Evolutionary conservation across 2,113 vertebrate genomes (phyloP).

Genomic region (Rhipidura dahli): DNA sequence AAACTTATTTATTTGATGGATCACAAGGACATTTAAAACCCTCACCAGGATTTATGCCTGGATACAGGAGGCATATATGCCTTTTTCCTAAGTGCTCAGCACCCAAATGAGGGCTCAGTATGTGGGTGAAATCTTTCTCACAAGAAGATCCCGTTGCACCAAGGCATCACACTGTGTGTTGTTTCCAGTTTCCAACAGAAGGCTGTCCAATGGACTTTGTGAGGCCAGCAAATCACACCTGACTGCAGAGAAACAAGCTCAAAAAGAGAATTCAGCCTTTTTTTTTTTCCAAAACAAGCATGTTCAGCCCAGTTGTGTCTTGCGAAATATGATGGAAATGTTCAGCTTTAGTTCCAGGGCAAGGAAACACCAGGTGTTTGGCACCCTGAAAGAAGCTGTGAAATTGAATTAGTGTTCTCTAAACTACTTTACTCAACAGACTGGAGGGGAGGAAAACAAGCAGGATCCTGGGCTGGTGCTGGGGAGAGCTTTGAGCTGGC

Average conservation of each 20-base stretch:
- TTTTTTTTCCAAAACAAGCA: background rate
- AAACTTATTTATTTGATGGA: background rate
- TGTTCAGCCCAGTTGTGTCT: background rate
- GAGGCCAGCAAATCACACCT: background rate
- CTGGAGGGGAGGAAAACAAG: background rate
- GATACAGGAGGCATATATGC: background rate
- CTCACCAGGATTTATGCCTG: background rate
- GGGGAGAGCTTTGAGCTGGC: background rate
- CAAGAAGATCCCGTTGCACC: background rate
- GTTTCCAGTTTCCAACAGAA: background rate
- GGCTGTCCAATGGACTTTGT: background rate
- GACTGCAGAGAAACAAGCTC: background rate
- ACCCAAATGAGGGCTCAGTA: background rate
- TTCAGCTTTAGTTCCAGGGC: slow-evolving; percentile 41
- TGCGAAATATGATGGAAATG: background rate
- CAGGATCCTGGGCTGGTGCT: rapidly evolving
- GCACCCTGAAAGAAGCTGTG: slow-evolving; percentile 17
- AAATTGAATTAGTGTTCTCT: slow-evolving; percentile 27
- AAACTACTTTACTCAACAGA: background rate
- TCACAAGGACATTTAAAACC: background rate
- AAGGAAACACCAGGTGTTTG: slow-evolving; percentile 26
- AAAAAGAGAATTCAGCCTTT: background rate
- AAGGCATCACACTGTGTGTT: background rate
- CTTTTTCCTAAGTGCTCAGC: background rate
- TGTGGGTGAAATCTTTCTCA: background rate